Evolutionary conservation across 2,797 vertebrate genomes (phyloP), one percentile per base, ranked within the genome.

Genomic region (Halcyon chelicuti): DNA sequence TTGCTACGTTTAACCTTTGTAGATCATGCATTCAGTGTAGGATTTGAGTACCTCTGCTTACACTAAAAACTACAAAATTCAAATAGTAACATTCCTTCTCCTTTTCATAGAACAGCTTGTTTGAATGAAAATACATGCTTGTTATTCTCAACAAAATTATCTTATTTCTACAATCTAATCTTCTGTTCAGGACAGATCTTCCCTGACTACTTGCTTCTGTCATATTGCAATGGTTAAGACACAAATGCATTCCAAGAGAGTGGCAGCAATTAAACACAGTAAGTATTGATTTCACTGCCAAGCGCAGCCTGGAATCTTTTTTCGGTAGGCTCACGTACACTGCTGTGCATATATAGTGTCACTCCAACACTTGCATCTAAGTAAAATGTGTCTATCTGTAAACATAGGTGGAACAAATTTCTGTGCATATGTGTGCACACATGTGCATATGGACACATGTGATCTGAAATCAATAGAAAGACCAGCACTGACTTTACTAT

Each of bases 41-140:
- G 86, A 72, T 91, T 96, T 88, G 91, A 91, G 92, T 87, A 82
- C 52, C 79, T 94, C 78, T 51, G 68, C 47, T 86, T 77, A 90
- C 66, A 78, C 60, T 79, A 49, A 94, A 96, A 37, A 11, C 19
- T 55, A 94, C 86, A 88, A 58, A 89, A 93, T 83, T 90, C 57
- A 66, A 35, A 58, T 20, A 25, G 63, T 33, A 33, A 58, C 83
- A 62, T 44, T 58, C 79, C 42, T 76, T 67, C 63, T 88, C 42
- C 13, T 70, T 63, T 37, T 77, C 42, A 35, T 14, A 44, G 61
- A 63, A 49, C 26, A 82, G 49, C 57, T 77, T 71, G 49, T 51
- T 74, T 75, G 65, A 80, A 80, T 80, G n/a, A 77, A 88, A 92
- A 66, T 26, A 49, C 3, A 7, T 5, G 4, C 46, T 49, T 86